Evolutionary conservation across 2,113 vertebrate genomes (phyloP).

Genomic region (Megaceryle torquata): DNA sequence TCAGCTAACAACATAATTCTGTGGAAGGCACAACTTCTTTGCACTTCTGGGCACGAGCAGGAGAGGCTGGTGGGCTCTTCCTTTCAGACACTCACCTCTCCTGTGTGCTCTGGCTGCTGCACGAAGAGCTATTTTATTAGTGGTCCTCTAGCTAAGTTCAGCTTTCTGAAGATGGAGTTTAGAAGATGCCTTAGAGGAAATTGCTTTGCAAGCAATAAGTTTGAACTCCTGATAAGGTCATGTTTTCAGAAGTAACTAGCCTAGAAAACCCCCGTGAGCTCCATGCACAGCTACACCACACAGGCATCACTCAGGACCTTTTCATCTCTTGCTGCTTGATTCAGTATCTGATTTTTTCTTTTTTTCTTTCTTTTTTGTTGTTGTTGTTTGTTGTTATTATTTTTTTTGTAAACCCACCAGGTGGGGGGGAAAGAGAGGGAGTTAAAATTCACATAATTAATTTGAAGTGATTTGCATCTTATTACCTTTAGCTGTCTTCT

Average conservation of each 20-base stretch:
- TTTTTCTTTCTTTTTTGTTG: too few species aligned
- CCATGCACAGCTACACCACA: not conserved
- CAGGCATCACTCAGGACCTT: not conserved
- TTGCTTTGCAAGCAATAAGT: not conserved
- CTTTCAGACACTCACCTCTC: not conserved
- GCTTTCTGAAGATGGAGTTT: not conserved
- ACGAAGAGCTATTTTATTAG: not conserved
- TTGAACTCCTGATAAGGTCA: not conserved
- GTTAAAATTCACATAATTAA: not conserved
- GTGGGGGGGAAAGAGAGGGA: not conserved
- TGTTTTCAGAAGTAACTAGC: not conserved
- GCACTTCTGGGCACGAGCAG: accelerated
- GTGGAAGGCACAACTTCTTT: not conserved
- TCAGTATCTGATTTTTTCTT: not conserved
- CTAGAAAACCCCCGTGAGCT: not conserved
- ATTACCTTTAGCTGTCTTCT: not conserved
- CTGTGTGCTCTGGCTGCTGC: not conserved
- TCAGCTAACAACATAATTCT: not conserved
- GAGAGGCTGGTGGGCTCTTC: not conserved
- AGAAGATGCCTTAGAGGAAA: not conserved
- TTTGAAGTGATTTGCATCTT: not conserved
- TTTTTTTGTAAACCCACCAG: not conserved
- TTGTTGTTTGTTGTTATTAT: too few species aligned
- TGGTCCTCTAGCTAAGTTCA: not conserved
- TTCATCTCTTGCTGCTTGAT: not conserved